Evolutionary conservation across 2,888 invertebrate genomes (phyloP), one percentile per base, ranked within the genome.

Genomic region (Lithodes maja): DNA sequence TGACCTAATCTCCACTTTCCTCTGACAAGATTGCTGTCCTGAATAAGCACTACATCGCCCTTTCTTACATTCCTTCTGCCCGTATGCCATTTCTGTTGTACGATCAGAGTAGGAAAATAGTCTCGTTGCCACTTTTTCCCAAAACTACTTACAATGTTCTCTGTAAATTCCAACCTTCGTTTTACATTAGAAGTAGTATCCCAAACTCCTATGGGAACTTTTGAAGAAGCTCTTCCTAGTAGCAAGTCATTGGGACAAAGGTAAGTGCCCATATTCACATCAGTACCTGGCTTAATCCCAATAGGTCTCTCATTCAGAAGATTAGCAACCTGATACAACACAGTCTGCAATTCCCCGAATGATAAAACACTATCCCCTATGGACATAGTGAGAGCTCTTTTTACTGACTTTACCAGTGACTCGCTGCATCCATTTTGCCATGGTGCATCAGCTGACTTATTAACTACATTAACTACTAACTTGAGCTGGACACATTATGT

Each of bases 241-340:
- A 83, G 1, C 2, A 87, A 54, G 12, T 87, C 87, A 79, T 79
- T 83, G 7, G 79, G 83, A 3, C 79, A 87, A n/a, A 85, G 17
- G 53, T 83, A 83, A 69, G 1, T 53, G 9, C 33, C 83, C 3
- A 55, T 5, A 17, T 86, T 55, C 55, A 79, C 2, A 87, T 83
- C 83, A 68, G 15, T 33, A 9, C 83, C 79, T 54, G 79, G 83
- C 53, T 83, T 87, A 33, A 83, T 50, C 15, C 79, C 83, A 61
- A 83, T 87, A 3, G 83, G 83, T 53, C 87, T 68, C 78, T 87
- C 83, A 87, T 83, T 83, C 49, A 83, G 7, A 17, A 87, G n/a
- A 49, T 87, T 87, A 7, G 78, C 87, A 53, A 83, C 68, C 61
- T 82, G 77, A 82, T 61, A 82, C 12, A 83, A 68, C 54, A 33